These are phyloP conservation scores for Neoaliturus tenellus DNA, from an alignment of 2,888 invertebrate genomes.

Conservation along the genomic window DNA sequence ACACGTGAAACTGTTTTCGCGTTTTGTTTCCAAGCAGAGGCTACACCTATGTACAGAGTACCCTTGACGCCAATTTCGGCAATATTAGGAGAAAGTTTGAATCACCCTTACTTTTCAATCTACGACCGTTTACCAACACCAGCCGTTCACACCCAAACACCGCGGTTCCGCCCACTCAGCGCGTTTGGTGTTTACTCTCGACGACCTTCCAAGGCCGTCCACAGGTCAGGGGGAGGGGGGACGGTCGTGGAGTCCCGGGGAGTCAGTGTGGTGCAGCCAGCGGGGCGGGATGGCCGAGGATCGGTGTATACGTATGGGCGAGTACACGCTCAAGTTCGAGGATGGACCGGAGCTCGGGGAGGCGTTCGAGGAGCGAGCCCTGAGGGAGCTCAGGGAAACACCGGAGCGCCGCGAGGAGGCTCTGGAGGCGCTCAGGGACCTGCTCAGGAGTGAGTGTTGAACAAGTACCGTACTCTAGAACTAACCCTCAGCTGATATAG, in stretches of 20 bases:
- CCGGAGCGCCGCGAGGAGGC: conserved; percentile 78
- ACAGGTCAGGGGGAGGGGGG: not conserved
- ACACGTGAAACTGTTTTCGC: too few species aligned
- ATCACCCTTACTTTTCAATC: too few species aligned
- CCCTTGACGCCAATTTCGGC: too few species aligned
- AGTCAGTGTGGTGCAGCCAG: conserved; percentile 25
- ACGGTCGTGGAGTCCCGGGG: not conserved
- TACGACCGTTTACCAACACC: too few species aligned
- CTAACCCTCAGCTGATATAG: too few species aligned
- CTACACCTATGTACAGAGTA: too few species aligned
- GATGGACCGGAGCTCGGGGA: conserved; percentile 79
- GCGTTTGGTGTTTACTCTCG: not conserved
- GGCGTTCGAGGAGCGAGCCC: conserved; percentile 78
- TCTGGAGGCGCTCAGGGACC: conserved; percentile 75
- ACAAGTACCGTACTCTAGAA: too few species aligned
- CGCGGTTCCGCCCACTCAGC: not conserved
- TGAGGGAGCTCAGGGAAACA: conserved; percentile 80
- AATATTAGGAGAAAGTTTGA: too few species aligned
- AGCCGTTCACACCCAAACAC: not conserved
- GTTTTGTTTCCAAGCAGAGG: too few species aligned
- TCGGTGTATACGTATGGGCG: conserved; percentile 81
- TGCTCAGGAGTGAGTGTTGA: conserved; percentile 79
- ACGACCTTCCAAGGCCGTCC: not conserved
- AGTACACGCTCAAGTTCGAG: conserved; percentile 81
- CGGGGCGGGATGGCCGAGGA: conserved; percentile 74